Conservation (phyloP, 2,797 vertebrate species). For the Esox lucius region DNA sequence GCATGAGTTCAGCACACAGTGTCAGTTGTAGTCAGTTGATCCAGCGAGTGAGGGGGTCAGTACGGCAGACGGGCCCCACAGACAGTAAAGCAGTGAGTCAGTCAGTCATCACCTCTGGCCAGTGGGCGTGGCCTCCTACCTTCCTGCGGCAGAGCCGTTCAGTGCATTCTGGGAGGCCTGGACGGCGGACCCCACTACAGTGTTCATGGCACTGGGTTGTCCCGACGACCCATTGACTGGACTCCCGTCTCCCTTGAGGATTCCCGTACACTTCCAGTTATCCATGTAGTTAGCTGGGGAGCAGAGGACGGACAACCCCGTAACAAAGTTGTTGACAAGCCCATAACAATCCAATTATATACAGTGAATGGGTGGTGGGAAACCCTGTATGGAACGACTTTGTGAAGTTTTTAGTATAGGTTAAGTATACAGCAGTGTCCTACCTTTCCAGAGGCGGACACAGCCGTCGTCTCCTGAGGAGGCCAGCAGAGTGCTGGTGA, state of each 20-base stretch:
- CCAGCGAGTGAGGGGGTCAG: conserved; percentile 43
- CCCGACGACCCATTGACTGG: conserved; percentile 86
- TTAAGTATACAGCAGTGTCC: background rate
- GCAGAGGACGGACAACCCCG: background rate
- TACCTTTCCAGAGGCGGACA: conserved; percentile 97
- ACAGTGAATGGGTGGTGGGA: background rate
- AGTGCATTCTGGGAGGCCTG: conserved; percentile 85
- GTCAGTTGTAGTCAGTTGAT: conserved; percentile 45
- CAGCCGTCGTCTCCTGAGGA: conserved; percentile 97
- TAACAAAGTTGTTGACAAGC: background rate
- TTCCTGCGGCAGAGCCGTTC: conserved; percentile 87
- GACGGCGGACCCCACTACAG: conserved; percentile 80
- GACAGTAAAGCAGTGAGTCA: conserved; percentile 44
- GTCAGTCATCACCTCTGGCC: conserved; percentile 53
- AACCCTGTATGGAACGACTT: background rate
- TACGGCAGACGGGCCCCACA: conserved; percentile 38
- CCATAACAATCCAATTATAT: too few relatives aligned
- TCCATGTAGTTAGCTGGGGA: conserved; percentile 97
- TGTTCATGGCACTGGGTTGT: conserved; percentile 85
- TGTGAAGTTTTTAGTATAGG: background rate
- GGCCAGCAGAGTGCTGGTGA: conserved; percentile 94
- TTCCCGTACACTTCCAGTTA: conserved; percentile 98
- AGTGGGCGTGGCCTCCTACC: conserved; percentile 75
- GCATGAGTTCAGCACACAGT: conserved; percentile 48
- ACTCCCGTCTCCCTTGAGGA: conserved; percentile 96